These are phyloP conservation scores for Platysteira castanea DNA, from an alignment of 2,113 vertebrate genomes.

Conservation along the genomic window DNA sequence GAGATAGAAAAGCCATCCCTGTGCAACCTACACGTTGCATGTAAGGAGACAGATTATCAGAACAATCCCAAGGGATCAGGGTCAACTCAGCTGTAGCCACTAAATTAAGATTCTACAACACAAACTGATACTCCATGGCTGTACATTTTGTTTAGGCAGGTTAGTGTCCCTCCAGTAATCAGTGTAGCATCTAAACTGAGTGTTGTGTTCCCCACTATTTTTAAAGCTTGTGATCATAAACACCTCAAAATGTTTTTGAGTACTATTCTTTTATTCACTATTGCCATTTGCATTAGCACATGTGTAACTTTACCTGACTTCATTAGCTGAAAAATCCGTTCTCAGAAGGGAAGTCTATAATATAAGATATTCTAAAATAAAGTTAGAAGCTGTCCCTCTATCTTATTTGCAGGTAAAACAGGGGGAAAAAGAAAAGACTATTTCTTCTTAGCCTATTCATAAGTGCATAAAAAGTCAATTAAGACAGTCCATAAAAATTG, in stretches of 20 bases:
- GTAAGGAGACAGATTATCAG: not conserved
- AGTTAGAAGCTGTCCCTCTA: not conserved
- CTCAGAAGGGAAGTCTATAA: not conserved
- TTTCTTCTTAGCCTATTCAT: constrained; percentile 6
- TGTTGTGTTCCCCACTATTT: not conserved
- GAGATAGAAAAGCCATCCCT: not conserved
- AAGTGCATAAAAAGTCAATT: constrained; percentile 57
- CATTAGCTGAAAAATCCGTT: not conserved
- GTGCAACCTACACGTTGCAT: fast-evolving
- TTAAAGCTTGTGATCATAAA: not conserved
- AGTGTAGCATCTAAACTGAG: not conserved
- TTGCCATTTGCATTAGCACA: not conserved
- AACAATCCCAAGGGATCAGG: not conserved
- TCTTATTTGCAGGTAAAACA: not conserved
- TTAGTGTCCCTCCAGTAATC: not conserved
- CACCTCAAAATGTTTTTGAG: not conserved
- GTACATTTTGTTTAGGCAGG: not conserved
- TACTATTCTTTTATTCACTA: not conserved
- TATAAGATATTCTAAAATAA: not conserved
- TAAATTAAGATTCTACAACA: not conserved
- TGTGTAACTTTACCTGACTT: not conserved
- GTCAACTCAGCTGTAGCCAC: not conserved
- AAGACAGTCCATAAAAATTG: constrained; percentile 56
- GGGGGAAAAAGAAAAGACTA: not conserved
- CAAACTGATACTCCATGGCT: not conserved